Percentiles rank a stretch among this genome's conserved stretches.
phyloP scores from a whole-genome alignment of 2,888 invertebrate genomes.

The Scrobipalpa costella region DNA sequence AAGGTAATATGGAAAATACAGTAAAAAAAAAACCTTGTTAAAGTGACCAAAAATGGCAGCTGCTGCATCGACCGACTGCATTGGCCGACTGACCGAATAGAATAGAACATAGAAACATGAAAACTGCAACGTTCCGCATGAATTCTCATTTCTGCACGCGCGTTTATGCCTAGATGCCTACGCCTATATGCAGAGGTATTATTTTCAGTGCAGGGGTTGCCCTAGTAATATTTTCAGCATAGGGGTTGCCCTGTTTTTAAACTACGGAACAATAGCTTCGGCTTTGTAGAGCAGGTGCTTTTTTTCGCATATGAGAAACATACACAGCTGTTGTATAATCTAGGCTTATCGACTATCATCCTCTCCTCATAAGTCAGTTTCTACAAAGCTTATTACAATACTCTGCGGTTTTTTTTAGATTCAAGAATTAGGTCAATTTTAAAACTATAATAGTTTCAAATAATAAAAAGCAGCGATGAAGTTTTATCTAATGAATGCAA shows the following conservation, averaged over 20 bases:
- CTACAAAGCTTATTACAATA: neutral
- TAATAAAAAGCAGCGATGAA: neutral
- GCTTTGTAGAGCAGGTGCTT: neutral
- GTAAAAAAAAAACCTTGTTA: too few relatives aligned
- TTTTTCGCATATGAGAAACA: neutral
- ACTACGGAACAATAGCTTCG: conserved; percentile 7
- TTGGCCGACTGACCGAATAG: neutral
- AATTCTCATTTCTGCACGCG: neutral
- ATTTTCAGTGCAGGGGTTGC: neutral
- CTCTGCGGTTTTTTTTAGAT: neutral
- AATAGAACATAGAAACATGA: neutral
- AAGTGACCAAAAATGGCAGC: neutral
- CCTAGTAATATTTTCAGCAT: neutral
- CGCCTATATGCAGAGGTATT: neutral
- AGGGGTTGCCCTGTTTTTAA: conserved; percentile 3
- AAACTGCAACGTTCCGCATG: neutral
- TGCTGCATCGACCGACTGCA: neutral
- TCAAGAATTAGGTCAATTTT: too few relatives aligned
- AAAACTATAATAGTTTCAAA: too few relatives aligned
- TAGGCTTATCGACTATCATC: neutral
- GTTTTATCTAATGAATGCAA: neutral
- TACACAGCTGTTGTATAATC: neutral
- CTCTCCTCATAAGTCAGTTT: neutral
- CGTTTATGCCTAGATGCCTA: neutral
- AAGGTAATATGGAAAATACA: too few relatives aligned